Evolutionary conservation across 1,140 invertebrate species (phyloP), one percentile per base, ranked within the genome.

Genomic region (Drosophila oshimai): DNA sequence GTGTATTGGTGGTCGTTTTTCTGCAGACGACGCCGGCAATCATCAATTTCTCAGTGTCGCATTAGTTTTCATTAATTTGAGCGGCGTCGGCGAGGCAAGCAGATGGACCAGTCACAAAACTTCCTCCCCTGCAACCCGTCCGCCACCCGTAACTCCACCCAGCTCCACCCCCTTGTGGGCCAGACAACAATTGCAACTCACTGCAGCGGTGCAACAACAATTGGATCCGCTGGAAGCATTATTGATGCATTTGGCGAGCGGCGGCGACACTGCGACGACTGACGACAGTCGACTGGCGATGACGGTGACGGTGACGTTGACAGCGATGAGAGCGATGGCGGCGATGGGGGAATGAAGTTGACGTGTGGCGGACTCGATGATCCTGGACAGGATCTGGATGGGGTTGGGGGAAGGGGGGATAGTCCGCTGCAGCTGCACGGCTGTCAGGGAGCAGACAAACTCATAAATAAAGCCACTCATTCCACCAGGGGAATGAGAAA

Each of bases 51-150:
- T 87, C 81, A 87, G 81, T 86, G 81, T 86, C 81, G 81, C 81
- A 86, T 86, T 86, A 86, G 81, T 86, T 86, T 86, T 86, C 81
- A 86, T 86, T 86, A 87, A 86, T 86, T 86, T 87, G 81, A 86
- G 61, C 80, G 72, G 57, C 79, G 46, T 44, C 78, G 47, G 39
- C 69, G 49, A 53, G 61, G 57, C 71, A 69, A 77, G 74, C 76
- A 80, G 75, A 80, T 84, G 80, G 81, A 84, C 75, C 67, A 75
- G 46, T 73, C 68, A 37, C 42, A 39, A 29, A 18, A 15, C 4
- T 20, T 37, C 18, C 47, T 20, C 22, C 55, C 33, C 41, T 18
- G 12, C 13, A 12, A n/a, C 9, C 7, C 37, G 15, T 18, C 36
- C 24, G 24, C 57, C 15, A 24, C 46, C 10, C 12, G 10, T 13